A percentile compares a stretch with the other conserved stretches of the same genome.
Evolutionary conservation across 2,888 invertebrate genomes (phyloP).

Genomic region (Nemurella pictetii): DNA sequence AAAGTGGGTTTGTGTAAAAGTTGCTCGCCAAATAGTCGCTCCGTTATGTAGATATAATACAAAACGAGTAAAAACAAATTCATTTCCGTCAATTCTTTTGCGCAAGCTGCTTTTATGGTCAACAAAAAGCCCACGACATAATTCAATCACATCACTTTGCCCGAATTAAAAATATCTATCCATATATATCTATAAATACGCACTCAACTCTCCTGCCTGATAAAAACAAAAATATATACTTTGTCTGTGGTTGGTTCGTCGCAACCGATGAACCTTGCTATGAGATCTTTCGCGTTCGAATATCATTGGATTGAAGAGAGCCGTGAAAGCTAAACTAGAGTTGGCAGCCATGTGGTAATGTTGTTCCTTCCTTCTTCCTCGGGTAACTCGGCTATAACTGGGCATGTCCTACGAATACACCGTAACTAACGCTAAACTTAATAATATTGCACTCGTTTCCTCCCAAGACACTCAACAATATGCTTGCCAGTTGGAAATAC

Average conservation of each 20-base stretch:
- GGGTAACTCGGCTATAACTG: not conserved
- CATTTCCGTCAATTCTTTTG: not conserved
- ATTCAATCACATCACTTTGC: not conserved
- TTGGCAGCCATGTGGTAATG: not conserved
- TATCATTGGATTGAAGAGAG: conserved; percentile 30
- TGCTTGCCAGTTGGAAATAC: not conserved
- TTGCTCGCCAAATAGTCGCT: not conserved
- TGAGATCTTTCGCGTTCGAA: conserved; percentile 29
- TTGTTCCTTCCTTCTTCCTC: not conserved
- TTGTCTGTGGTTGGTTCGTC: not conserved
- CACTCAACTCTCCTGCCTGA: not conserved
- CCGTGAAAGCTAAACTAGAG: not conserved
- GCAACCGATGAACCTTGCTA: not conserved
- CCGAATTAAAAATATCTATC: conserved; percentile 24
- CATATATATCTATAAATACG: not conserved
- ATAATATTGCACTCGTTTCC: not conserved
- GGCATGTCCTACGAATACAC: not conserved
- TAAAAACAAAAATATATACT: not conserved
- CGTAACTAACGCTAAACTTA: not conserved
- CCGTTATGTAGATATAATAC: not conserved
- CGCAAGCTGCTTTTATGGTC: not conserved
- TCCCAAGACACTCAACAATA: not conserved
- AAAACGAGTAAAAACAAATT: not conserved
- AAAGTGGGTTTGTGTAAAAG: not conserved
- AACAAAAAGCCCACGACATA: not conserved